phyloP scores from a whole-genome alignment of 2,888 invertebrate species.

The Malachius bipustulatus region DNA sequence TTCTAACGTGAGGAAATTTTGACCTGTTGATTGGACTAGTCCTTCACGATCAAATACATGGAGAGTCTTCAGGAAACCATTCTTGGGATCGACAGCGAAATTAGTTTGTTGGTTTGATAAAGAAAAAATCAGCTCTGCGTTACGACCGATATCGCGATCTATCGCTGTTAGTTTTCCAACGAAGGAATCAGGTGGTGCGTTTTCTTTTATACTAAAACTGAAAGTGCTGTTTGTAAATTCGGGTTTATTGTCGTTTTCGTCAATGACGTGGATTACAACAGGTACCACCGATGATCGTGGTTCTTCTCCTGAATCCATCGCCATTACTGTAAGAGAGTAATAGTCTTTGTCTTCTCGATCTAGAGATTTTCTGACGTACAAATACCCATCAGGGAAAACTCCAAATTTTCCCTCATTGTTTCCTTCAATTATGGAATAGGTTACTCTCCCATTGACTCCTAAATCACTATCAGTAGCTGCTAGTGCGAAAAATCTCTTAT shows the following conservation, averaged over 20 bases:
- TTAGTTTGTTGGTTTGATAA: slow-evolving; percentile 62
- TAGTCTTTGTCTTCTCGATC: slow-evolving; percentile 88
- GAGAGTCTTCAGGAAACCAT: slow-evolving; percentile 79
- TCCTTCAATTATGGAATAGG: slow-evolving; percentile 75
- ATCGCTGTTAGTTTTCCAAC: slow-evolving; percentile 83
- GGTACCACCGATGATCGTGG: slow-evolving; percentile 75
- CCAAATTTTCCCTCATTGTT: slow-evolving; percentile 81
- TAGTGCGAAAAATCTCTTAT: slow-evolving; percentile 80
- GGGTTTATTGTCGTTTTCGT: slow-evolving; percentile 94
- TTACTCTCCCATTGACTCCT: slow-evolving; percentile 65
- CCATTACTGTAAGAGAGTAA: slow-evolving; percentile 77
- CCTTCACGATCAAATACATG: slow-evolving; percentile 83
- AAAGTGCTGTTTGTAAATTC: slow-evolving; percentile 85
- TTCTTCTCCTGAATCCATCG: slow-evolving; percentile 68
- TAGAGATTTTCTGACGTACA: slow-evolving; percentile 75
- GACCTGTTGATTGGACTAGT: slow-evolving; percentile 62
- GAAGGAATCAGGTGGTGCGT: slow-evolving; percentile 78
- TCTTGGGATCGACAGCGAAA: slow-evolving; percentile 78
- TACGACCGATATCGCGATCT: slow-evolving; percentile 82
- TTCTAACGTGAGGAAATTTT: slow-evolving; percentile 70
- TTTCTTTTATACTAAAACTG: slow-evolving; percentile 79
- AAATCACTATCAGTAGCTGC: slow-evolving; percentile 83
- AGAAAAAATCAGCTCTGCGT: slow-evolving; percentile 80
- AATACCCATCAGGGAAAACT: slow-evolving; percentile 86
- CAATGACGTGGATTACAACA: slow-evolving; percentile 84